Percentiles rank a stretch among this genome's conserved stretches.
Conservation (phyloP, 2,797 vertebrate species). For the Gymnothorax javanicus region DNA sequence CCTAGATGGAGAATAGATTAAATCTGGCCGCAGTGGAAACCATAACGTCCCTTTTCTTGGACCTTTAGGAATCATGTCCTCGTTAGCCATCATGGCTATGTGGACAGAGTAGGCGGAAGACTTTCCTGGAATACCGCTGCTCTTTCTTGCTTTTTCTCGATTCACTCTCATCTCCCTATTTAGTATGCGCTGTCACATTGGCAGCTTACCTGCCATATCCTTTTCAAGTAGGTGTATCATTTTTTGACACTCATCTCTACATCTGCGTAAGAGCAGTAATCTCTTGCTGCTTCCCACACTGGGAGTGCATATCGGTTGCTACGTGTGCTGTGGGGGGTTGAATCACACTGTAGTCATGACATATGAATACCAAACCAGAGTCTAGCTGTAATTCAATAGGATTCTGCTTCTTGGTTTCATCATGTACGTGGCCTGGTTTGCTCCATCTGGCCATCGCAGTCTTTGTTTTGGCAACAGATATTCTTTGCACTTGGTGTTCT, state of each 20-base stretch:
- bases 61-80: not conserved
- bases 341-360: conserved; percentile 1
- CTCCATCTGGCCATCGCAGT: not conserved
- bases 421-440: not conserved
- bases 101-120: not conserved
- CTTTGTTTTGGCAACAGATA: not conserved
- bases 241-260: not conserved
- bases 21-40: not conserved
- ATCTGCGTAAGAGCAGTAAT: not conserved
- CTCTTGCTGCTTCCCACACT: not conserved
- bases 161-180: not conserved
- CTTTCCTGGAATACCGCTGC: not conserved
- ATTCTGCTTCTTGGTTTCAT: not conserved
- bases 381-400: not conserved
- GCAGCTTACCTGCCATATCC: not conserved
- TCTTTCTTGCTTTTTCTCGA: not conserved
- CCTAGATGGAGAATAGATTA: conserved; percentile 5
- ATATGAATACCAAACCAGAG: not conserved
- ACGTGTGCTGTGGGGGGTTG: not conserved
- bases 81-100: not conserved
- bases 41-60: not conserved
- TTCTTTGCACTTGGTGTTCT: not conserved
- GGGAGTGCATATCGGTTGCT: not conserved
- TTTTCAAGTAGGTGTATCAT: not conserved
- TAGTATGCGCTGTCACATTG: not conserved